Conservation (phyloP, 2,888 invertebrate genomes). For the Homarus gammarus region DNA sequence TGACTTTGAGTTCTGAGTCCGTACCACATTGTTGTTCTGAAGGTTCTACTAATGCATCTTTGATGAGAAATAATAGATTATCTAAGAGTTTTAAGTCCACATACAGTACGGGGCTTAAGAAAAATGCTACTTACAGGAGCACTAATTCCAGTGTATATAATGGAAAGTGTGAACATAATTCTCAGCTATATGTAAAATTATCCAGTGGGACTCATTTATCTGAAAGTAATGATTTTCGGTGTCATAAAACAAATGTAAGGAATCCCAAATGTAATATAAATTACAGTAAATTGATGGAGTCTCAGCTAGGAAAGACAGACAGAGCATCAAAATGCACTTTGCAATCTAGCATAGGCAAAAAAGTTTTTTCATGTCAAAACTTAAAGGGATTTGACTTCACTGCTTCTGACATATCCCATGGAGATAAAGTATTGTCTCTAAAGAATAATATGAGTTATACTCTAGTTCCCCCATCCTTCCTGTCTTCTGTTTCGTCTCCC, state of each 20-base stretch:
- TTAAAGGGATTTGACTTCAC: background rate
- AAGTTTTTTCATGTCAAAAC: background rate
- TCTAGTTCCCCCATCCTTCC: background rate
- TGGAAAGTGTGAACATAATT: background rate
- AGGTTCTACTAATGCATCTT: background rate
- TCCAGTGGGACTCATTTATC: slow-evolving; percentile 44
- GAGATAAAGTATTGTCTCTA: background rate
- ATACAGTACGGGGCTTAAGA: background rate
- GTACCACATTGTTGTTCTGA: background rate
- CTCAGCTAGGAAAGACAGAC: background rate
- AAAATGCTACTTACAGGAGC: background rate
- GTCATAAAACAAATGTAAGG: background rate
- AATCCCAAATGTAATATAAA: background rate
- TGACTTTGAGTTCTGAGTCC: background rate
- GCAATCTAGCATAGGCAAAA: background rate
- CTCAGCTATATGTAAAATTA: slow-evolving; percentile 43
- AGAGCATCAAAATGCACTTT: background rate
- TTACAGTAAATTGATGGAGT: background rate
- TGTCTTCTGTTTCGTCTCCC: background rate
- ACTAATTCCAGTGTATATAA: background rate
- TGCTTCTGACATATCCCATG: background rate
- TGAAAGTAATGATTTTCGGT: slow-evolving; percentile 40
- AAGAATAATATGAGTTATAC: background rate
- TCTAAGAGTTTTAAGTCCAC: background rate
- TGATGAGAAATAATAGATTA: background rate